A percentile compares a stretch with the other conserved stretches of the same genome.
Conservation (phyloP, 1,140 invertebrate genomes). For the Danaus plexippus region DNA sequence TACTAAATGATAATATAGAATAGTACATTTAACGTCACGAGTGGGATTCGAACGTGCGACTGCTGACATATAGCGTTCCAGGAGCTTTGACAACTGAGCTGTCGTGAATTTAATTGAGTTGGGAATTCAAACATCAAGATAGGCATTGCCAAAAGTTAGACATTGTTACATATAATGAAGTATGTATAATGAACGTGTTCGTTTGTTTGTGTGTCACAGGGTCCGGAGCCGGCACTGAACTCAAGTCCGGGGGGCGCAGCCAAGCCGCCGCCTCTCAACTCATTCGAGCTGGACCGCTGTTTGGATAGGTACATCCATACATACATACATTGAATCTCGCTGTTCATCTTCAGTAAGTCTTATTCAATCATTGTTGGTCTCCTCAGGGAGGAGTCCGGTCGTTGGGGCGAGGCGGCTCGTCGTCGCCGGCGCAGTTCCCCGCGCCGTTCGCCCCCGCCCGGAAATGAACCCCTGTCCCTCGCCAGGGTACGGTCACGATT, state of each 20-base stretch:
- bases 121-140: no score
- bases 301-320: conserved; percentile 53
- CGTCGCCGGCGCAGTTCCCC: conserved; percentile 58
- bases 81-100: no score
- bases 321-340: not conserved
- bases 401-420: conserved; percentile 58
- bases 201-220: conserved; percentile 31
- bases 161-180: no score
- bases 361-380: not conserved
- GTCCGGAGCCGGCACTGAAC: conserved; percentile 69
- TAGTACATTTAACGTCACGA: no score
- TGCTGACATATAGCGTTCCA: no score
- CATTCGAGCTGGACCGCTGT: conserved; percentile 72
- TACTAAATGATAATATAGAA: no score
- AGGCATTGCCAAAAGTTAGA: no score
- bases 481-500: conserved; percentile 34
- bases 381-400: conserved; percentile 57
- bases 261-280: conserved; percentile 67
- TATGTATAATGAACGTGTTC: no score
- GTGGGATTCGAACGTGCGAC: no score
- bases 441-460: conserved; percentile 51
- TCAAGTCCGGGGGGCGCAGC: conserved; percentile 62
- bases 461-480: conserved; percentile 58
- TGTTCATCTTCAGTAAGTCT: not conserved
- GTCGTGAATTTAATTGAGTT: no score